Evolutionary conservation across 64 coral and sea anemone genomes (phyloP), one percentile per base, ranked within the genome.

Genomic region (Actinia equina): DNA sequence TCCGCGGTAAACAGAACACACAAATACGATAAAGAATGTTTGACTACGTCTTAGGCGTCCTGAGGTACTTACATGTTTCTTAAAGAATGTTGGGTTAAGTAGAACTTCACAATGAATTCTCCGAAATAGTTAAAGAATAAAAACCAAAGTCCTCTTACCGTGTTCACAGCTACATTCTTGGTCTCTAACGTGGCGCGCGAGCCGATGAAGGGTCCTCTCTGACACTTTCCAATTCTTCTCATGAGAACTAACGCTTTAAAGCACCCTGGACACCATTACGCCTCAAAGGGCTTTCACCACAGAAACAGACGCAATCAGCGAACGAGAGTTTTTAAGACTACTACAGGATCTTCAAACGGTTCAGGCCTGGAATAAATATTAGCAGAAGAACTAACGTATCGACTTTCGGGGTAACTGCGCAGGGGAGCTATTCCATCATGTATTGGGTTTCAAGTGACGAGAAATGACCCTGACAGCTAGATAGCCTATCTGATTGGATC

Each of bases 61-160:
- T 59, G 8, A 37, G 43, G 23, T 85, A 85, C 83, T 85, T 85
- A 85, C 83, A 85, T 85, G 83, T 85, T 85, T 61, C 43, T 12
- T 59, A 85, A 85, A 85, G 49, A 85, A 54, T 85, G 83, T 85
- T 81, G 44, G 45, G 7, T 4, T 11, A 81, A 81, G 78, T 81
- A 81, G 10, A 20, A 81, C 42, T 15, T 7, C 17, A 52, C 5
- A 81, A 52, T 49, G 25, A 30, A 5, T 25, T 25, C 26, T 74
- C n/a, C 3, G 17, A 18, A 81, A 14, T 81, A 18, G 43, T 52
- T 14, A 20, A 81, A 52, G 78, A 19, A 52, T 17, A 81, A 49
- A 19, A 52, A 74, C 7, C 6, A 49, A 46, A 17, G 17, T 81
- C 78, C 49, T 49, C 78, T 81, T 81, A 81, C 78, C 78, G 78